Conservation (phyloP, 2,797 vertebrate species). For the Enteromius radiatus region DNA sequence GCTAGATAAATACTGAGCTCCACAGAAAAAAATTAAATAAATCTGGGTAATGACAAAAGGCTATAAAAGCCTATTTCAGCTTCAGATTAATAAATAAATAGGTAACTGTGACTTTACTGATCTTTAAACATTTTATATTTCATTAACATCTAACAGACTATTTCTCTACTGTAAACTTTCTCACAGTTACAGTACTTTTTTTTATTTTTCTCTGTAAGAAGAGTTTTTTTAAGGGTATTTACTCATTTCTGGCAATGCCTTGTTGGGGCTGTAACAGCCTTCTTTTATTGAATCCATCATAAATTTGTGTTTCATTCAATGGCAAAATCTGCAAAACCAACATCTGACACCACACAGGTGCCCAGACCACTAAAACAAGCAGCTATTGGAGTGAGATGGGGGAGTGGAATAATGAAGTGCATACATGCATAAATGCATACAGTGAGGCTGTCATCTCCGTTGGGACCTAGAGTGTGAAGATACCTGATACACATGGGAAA, state of each 20-base stretch:
- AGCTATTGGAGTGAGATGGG: conserved; percentile 1
- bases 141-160: background rate
- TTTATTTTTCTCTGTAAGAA: background rate
- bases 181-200: background rate
- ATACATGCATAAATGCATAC: conserved; percentile 9
- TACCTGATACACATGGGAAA: conserved; percentile 24
- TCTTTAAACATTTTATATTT: background rate
- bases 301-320: background rate
- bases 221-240: background rate
- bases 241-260: background rate
- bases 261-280: too few relatives aligned
- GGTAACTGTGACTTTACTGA: background rate
- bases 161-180: background rate
- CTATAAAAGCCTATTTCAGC: background rate
- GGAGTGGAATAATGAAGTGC: conserved; percentile 20
- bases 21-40: background rate
- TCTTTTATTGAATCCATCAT: background rate
- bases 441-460: conserved; percentile 4
- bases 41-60: background rate
- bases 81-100: background rate
- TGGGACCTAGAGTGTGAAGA: conserved; percentile 20
- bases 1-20: background rate
- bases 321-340: background rate
- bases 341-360: conserved; percentile 10
- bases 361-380: conserved; percentile 30